phyloP scores from a whole-genome alignment of 2,888 invertebrate species.

The Volucella inanis region DNA sequence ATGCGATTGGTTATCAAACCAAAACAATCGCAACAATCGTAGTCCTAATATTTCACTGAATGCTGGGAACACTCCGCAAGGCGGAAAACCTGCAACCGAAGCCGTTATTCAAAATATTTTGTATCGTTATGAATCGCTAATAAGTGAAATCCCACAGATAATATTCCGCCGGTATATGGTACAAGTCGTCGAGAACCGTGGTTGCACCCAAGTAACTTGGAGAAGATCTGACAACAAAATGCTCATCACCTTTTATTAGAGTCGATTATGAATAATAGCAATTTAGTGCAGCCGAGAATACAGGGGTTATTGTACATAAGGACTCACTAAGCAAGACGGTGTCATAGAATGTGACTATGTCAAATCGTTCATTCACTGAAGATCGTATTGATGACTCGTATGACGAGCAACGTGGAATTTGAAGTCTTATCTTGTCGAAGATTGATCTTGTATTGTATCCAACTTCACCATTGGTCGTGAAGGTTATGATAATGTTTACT shows the following conservation, averaged over 20 bases:
- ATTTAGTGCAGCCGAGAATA: slow-evolving; percentile 77
- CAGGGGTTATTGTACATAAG: slow-evolving; percentile 64
- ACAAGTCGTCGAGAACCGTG: slow-evolving; percentile 81
- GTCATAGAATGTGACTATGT: slow-evolving; percentile 76
- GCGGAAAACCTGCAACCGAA: neutral
- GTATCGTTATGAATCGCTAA: slow-evolving; percentile 77
- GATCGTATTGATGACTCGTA: slow-evolving; percentile 75
- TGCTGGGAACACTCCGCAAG: slow-evolving; percentile 42
- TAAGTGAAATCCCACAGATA: slow-evolving; percentile 75
- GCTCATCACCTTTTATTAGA: slow-evolving; percentile 73
- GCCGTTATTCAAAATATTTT: neutral
- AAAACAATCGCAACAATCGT: slow-evolving; percentile 77
- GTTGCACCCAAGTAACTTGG: slow-evolving; percentile 82
- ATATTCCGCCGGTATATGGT: slow-evolving; percentile 71
- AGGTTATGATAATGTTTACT: slow-evolving; percentile 95
- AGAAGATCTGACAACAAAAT: slow-evolving; percentile 80
- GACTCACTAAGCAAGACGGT: slow-evolving; percentile 74
- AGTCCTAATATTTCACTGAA: slow-evolving; percentile 60
- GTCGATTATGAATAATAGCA: slow-evolving; percentile 79
- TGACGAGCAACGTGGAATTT: slow-evolving; percentile 83
- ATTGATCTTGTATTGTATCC: slow-evolving; percentile 91
- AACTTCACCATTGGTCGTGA: slow-evolving; percentile 94
- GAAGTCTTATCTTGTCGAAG: slow-evolving; percentile 88
- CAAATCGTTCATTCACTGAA: slow-evolving; percentile 77
- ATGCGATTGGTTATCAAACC: slow-evolving; percentile 90